Conservation (phyloP, 2,888 invertebrate species). For the Drosophila nr. medialis region DNA sequence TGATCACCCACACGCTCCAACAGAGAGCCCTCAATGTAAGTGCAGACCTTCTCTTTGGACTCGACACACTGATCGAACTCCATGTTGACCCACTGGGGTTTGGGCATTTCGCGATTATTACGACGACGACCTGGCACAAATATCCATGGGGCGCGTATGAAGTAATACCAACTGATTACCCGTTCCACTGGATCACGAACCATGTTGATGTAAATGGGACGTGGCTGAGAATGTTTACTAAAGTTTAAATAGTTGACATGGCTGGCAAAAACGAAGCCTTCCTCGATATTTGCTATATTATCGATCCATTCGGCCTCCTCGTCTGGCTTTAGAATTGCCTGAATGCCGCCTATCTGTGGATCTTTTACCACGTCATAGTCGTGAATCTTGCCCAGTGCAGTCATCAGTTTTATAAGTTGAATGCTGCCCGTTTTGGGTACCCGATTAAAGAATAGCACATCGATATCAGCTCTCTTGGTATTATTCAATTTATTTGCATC, state of each 20-base stretch:
- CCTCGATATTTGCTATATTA: constrained; percentile 74
- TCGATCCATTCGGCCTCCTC: constrained; percentile 74
- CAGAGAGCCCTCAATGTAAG: constrained; percentile 91
- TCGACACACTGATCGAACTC: constrained; percentile 94
- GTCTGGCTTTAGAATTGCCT: constrained; percentile 54
- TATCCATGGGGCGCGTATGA: constrained; percentile 95
- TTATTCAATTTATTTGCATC: constrained; percentile 91
- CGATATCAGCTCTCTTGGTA: constrained; percentile 89
- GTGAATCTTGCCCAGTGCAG: constrained; percentile 74
- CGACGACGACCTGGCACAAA: constrained; percentile 93
- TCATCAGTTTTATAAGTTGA: constrained; percentile 79
- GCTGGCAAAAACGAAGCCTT: constrained; percentile 76
- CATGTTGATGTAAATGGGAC: constrained; percentile 95
- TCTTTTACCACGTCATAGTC: constrained; percentile 77
- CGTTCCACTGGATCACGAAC: constrained; percentile 96
- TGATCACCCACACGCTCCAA: constrained; percentile 94
- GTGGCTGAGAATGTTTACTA: constrained; percentile 87
- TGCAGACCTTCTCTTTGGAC: constrained; percentile 91
- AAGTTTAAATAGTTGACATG: constrained; percentile 83
- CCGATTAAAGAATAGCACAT: constrained; percentile 88
- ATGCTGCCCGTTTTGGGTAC: constrained; percentile 83
- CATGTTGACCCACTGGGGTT: constrained; percentile 94
- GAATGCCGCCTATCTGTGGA: constrained; percentile 76
- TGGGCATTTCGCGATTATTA: constrained; percentile 86
- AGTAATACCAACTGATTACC: constrained; percentile 96